These are phyloP conservation scores for Eupithecia inturbata DNA, from an alignment of 2,888 invertebrate species.

Conservation along the genomic window DNA sequence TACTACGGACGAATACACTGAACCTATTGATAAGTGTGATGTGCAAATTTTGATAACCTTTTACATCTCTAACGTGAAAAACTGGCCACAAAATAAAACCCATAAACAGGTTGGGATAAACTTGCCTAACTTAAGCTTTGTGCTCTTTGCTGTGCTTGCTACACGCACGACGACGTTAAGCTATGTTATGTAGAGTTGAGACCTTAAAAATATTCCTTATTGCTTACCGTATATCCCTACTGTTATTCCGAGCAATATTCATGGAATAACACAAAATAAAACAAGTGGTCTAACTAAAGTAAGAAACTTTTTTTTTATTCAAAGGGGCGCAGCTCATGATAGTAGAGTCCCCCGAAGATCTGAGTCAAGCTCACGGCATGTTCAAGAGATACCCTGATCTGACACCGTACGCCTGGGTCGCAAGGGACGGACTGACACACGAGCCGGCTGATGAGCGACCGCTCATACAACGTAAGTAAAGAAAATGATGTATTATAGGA, in stretches of 20 bases:
- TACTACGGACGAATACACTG: too few relatives aligned
- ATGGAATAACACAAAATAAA: background rate
- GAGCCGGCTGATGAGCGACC: slow-evolving; percentile 59
- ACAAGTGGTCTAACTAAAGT: background rate
- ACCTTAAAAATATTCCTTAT: background rate
- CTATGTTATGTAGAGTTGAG: background rate
- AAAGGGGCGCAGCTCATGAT: slow-evolving; percentile 62
- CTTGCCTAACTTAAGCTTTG: background rate
- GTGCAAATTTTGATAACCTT: too few relatives aligned
- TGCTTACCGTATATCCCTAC: too few relatives aligned
- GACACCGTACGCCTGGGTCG: slow-evolving; percentile 57
- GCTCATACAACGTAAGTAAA: slow-evolving; percentile 48
- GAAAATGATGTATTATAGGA: background rate
- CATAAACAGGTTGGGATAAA: background rate
- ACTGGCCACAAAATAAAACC: too few relatives aligned
- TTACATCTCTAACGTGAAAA: too few relatives aligned
- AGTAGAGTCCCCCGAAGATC: slow-evolving; percentile 49
- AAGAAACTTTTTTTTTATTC: background rate
- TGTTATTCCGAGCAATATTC: background rate
- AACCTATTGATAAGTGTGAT: too few relatives aligned
- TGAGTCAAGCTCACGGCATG: slow-evolving; percentile 61
- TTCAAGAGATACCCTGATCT: slow-evolving; percentile 66
- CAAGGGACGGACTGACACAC: slow-evolving; percentile 52
- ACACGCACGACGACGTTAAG: background rate
- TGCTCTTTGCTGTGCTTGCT: background rate